Evolutionary conservation across 1,140 invertebrate genomes (phyloP), one percentile per base, ranked within the genome.

Genomic region (Triops cancriformis): DNA sequence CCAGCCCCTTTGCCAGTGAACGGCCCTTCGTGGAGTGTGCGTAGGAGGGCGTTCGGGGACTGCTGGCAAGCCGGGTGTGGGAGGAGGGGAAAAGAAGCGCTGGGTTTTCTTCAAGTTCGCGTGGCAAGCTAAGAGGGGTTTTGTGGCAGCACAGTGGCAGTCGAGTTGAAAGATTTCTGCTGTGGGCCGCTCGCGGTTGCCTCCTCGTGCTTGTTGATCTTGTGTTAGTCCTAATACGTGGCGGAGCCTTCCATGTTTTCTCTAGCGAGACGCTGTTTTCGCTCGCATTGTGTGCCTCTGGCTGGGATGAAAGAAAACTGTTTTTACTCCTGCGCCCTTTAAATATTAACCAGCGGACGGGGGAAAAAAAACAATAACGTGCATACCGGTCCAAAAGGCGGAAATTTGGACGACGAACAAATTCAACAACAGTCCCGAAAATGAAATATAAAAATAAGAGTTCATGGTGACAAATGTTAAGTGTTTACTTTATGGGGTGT

Each of bases 151-250:
- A 23, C 51, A 64, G 51, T 64, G 51, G 51, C 51, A 64, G 51
- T 64, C 23, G 51, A 64, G 51, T 18, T 64, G 51, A 64, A 64
- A 64, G 51, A 64, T 64, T 64, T 64, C 51, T 64, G 51, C 51
- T 37, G 31, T 37, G 31, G 31, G 51, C 18, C 51, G 18, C 51
- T 64, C 51, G 51, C 51, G 51, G 51, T 64, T 64, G 51, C 51
- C 51, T 64, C 51, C 51, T 64, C 18, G 51, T 64, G 51, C 51
- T 64, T 64, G 51, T 64, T 64, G 51, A 64, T 64, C 51, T 64
- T 64, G 51, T 64, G 51, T 64, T 64, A 64, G 51, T 64, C 51
- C 51, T 64, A 64, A 64, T 64, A 37, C 51, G 14, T 64, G 51
- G 51, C 23, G 51, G 51, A 64, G 51, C 51, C 51, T 23, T 64